These are phyloP conservation scores for Mythimna ferrago DNA, from an alignment of 2,888 invertebrate genomes.

Conservation along the genomic window DNA sequence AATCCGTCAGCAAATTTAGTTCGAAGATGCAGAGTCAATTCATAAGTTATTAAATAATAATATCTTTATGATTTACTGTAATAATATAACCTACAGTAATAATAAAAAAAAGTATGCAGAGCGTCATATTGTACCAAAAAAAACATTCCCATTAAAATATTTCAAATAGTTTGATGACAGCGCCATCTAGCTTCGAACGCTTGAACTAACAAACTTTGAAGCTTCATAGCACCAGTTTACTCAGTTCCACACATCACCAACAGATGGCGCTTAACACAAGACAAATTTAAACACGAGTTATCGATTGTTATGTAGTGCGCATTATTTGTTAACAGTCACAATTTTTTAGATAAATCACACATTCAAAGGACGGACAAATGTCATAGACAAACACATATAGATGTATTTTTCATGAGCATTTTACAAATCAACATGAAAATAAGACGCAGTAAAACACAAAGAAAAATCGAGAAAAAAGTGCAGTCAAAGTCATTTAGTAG, in stretches of 20 bases:
- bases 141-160: neutral
- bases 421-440: slow-evolving; percentile 21
- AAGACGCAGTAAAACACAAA: slow-evolving; percentile 1
- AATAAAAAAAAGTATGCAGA: neutral
- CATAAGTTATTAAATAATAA: neutral
- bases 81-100: neutral
- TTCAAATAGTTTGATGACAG: neutral
- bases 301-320: slow-evolving; percentile 16
- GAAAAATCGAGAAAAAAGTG: slow-evolving; percentile 13
- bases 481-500: slow-evolving; percentile 46
- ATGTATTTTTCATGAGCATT: slow-evolving; percentile 3
- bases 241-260: slow-evolving; percentile 35
- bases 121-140: neutral
- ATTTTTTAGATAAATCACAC: slow-evolving; percentile 40
- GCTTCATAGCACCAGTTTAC: rapidly evolving
- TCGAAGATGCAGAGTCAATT: neutral
- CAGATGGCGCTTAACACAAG: slow-evolving; percentile 67
- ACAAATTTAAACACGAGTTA: neutral
- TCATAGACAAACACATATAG: slow-evolving; percentile 28
- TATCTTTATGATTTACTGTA: neutral
- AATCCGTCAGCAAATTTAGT: neutral
- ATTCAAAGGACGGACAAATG: slow-evolving; percentile 42
- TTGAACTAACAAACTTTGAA: slow-evolving; percentile 31
- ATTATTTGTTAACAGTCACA: slow-evolving; percentile 17
- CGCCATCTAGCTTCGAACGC: slow-evolving; percentile 62